Base-by-base conservation (phyloP, 2,113 vertebrate genomes). In the Cyprinus carpio region DNA sequence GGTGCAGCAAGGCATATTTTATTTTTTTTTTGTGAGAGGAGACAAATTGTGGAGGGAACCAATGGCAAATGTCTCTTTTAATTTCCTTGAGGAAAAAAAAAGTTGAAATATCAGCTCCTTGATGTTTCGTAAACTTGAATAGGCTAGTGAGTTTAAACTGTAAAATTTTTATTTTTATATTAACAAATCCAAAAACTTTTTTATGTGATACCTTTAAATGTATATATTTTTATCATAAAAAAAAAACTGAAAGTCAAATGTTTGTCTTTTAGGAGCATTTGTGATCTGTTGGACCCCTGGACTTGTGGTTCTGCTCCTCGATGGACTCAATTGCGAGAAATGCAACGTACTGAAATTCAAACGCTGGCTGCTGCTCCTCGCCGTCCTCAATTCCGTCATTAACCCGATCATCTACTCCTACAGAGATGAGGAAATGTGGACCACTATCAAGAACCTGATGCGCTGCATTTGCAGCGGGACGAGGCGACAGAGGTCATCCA, bases 341-440 rank as follows among this genome's bases (percentile, higher is more conserved):
- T 99, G 98, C 25, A 84, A 94, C 0, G 93, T 99, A 72, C 94
- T 96, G 91, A 88, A 94, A 11, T 93, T 96, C 75, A 99, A 99
- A 29, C 94, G 95, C 62, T 98, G 96, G 96, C 95, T 99, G 87
- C 95, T 99, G 84, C 96, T 99, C 27, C 92, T 99, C 91, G 98
- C 98, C 1, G 92, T 99, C 4, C 86, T 97, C 88, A 99, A 99
- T 92, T 99, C 98, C 0, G 94, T 97, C 89, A 97, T 99, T 96
- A 99, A 99, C 91, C 98, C 98, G 31, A 93, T 99, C 92, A 99
- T 99, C 93, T 99, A 99, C 93, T 99, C 98, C 3, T 99, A 96
- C 92, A 99, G 98, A 92, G 98, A 99, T 9, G 95, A 98, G 23
- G 98, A 99, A 86, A 99, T 99, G 97, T 98, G 97, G 94, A 90